phyloP scores from a whole-genome alignment of 2,113 vertebrate genomes.

The Andinoacara biseriatus region DNA sequence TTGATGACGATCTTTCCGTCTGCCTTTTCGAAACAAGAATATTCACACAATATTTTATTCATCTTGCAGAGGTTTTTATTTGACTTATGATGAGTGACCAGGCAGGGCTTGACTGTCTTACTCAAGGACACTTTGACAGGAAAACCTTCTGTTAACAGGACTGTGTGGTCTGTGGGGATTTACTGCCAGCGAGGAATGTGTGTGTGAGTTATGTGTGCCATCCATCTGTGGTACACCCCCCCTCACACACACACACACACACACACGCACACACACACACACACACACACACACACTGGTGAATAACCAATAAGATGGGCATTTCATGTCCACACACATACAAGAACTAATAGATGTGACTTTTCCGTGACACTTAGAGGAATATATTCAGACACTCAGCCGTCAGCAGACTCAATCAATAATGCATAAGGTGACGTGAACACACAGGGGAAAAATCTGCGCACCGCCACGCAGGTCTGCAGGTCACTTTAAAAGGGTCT shows the following conservation, averaged over 20 bases:
- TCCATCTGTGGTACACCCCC: constrained; percentile 54
- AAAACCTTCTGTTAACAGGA: constrained; percentile 68
- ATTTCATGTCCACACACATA: constrained; percentile 51
- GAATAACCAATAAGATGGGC: constrained; percentile 36
- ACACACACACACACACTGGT: neutral
- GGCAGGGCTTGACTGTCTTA: constrained; percentile 52
- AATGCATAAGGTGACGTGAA: constrained; percentile 58
- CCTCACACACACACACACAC: neutral
- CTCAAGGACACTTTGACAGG: constrained; percentile 74
- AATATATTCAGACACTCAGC: constrained; percentile 48
- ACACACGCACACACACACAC: neutral
- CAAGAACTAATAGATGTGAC: constrained; percentile 66
- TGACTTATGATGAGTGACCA: constrained; percentile 59
- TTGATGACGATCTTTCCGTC: neutral
- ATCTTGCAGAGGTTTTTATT: constrained; percentile 36
- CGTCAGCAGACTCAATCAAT: constrained; percentile 57
- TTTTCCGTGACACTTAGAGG: constrained; percentile 52
- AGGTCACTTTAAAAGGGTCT: constrained; percentile 27
- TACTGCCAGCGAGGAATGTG: constrained; percentile 56
- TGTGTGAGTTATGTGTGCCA: constrained; percentile 58
- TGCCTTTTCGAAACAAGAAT: neutral
- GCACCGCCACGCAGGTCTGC: neutral
- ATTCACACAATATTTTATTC: constrained; percentile 36
- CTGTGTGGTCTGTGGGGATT: constrained; percentile 67
- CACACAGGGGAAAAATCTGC: neutral